Percentiles rank a stretch among this genome's conserved stretches.
Evolutionary conservation across 2,797 vertebrate species (phyloP).

Genomic region (Caiman crocodilus): DNA sequence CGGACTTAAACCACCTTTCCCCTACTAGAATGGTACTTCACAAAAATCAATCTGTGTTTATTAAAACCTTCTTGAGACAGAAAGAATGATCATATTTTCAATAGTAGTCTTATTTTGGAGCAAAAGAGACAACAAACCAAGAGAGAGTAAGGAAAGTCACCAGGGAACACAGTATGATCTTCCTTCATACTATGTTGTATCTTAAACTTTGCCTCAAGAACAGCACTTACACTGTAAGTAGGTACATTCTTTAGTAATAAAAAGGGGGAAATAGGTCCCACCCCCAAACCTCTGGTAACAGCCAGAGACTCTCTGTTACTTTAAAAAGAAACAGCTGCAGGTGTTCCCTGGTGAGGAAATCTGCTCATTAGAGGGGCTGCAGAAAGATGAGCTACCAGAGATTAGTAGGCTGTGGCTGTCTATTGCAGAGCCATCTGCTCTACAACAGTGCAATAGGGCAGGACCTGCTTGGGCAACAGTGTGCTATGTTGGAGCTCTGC

Average conservation of each 20-base stretch:
- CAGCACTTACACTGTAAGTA: neutral
- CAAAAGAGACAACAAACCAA: neutral
- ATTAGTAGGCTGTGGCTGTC: no score
- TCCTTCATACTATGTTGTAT: neutral
- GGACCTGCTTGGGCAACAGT: no score
- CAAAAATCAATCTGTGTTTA: neutral
- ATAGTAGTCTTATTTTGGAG: neutral
- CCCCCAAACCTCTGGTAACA: no score
- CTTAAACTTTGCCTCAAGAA: neutral
- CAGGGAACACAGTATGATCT: neutral
- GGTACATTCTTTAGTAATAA: neutral
- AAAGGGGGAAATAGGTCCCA: neutral
- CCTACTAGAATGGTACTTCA: rapidly evolving
- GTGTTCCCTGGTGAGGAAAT: no score
- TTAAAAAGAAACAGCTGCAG: no score
- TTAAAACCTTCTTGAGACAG: neutral
- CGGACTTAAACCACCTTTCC: rapidly evolving
- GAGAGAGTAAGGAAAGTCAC: neutral
- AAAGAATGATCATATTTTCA: neutral
- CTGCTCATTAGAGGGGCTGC: no score
- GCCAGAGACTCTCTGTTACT: no score
- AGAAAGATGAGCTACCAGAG: no score
- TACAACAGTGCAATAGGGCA: no score
- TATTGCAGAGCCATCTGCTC: no score
- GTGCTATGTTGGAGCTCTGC: no score